Evolutionary conservation across 2,888 invertebrate genomes (phyloP).

Genomic region (Clistopyga incitator): DNA sequence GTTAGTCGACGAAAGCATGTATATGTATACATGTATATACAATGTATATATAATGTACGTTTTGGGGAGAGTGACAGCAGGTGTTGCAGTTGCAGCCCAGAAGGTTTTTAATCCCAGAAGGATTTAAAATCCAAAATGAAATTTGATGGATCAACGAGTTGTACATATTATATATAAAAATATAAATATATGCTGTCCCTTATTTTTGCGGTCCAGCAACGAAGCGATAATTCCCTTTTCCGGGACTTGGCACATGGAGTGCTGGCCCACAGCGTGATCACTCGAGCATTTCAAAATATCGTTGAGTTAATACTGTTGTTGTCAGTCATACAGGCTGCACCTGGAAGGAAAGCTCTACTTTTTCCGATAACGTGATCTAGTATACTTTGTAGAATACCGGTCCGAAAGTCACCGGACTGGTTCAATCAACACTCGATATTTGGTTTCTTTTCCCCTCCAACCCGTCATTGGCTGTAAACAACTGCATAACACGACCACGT

Average conservation of each 20-base stretch:
- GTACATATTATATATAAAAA: background rate
- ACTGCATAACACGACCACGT: conserved; percentile 30
- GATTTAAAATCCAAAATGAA: conserved; percentile 51
- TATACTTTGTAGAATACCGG: conserved; percentile 14
- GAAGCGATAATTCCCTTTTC: conserved; percentile 57
- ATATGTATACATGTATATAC: too few species aligned
- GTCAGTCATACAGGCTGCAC: conserved; percentile 23
- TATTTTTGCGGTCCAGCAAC: conserved; percentile 40
- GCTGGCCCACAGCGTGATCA: conserved; percentile 18
- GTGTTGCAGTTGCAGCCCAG: background rate
- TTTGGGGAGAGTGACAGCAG: conserved; percentile 31
- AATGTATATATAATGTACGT: too few species aligned
- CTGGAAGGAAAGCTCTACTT: conserved; percentile 51
- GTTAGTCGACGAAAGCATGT: conserved; percentile 28
- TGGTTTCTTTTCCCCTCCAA: conserved; percentile 25
- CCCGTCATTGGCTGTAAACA: conserved; percentile 44
- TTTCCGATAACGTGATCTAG: background rate
- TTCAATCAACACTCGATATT: conserved; percentile 57
- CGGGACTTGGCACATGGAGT: background rate
- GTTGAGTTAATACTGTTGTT: conserved; percentile 48
- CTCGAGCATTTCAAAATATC: conserved; percentile 46
- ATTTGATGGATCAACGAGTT: conserved; percentile 52
- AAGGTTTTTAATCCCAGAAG: conserved; percentile 2
- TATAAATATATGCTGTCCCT: conserved; percentile 8
- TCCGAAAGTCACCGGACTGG: conserved; percentile 67